phyloP scores from a whole-genome alignment of 2,888 invertebrate genomes.

The Aethes cnicana region DNA sequence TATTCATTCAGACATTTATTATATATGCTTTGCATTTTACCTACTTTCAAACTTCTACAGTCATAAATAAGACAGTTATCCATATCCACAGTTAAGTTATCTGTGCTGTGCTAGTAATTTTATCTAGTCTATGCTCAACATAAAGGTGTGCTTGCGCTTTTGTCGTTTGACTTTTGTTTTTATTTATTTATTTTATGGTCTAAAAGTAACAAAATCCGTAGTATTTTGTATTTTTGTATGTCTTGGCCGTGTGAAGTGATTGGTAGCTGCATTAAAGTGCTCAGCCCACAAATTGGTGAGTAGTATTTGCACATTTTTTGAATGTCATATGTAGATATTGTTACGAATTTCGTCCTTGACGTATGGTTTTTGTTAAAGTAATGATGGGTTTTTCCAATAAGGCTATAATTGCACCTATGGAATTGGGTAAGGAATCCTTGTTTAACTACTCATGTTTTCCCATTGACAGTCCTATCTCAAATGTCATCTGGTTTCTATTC shows the following conservation, averaged over 20 bases:
- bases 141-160: constrained; percentile 42
- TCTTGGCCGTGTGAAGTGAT: constrained; percentile 38
- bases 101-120: constrained; percentile 4
- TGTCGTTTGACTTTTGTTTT: constrained; percentile 43
- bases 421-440: background rate
- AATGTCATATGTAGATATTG: constrained; percentile 39
- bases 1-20: too few species aligned
- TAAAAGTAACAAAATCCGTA: constrained; percentile 27
- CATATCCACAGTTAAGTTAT: too few species aligned
- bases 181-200: constrained; percentile 40
- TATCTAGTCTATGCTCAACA: constrained; percentile 38
- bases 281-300: constrained; percentile 36
- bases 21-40: too few species aligned
- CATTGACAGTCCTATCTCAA: too few species aligned
- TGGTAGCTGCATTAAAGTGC: constrained; percentile 16
- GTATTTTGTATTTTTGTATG: constrained; percentile 32
- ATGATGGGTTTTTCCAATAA: background rate
- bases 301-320: constrained; percentile 33
- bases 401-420: background rate
- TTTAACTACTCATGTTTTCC: too few species aligned
- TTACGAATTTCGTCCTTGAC: constrained; percentile 56
- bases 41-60: too few species aligned
- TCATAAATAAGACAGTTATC: too few species aligned
- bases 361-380: constrained; percentile 41
- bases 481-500: too few species aligned